Conservation (phyloP, 2,113 vertebrate genomes). For the Erythrocercus mccallii region DNA sequence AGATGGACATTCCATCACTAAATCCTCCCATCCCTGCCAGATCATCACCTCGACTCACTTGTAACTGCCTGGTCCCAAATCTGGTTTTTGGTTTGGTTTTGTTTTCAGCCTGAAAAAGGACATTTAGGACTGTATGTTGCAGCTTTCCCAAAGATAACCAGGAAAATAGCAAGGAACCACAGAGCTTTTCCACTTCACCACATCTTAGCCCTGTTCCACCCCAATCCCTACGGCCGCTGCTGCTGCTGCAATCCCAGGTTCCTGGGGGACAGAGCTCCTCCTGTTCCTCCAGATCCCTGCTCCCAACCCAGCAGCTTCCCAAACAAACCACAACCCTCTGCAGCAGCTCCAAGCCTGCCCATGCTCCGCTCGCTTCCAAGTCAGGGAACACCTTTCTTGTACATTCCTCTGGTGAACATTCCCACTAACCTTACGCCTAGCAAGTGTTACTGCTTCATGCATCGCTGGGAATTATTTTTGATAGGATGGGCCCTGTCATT, state of each 20-base stretch:
- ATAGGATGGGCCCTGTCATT: constrained; percentile 48
- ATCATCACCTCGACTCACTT: neutral
- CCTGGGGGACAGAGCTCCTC: neutral
- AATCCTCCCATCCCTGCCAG: neutral
- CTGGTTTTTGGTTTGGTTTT: neutral
- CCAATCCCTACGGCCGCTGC: neutral
- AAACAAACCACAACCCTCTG: neutral
- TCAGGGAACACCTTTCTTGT: constrained; percentile 24
- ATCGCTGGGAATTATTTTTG: neutral
- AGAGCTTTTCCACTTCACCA: neutral
- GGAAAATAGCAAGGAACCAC: constrained; percentile 31
- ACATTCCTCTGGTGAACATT: neutral
- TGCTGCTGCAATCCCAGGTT: neutral
- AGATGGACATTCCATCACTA: neutral
- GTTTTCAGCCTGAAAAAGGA: neutral
- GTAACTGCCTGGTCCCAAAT: constrained; percentile 2
- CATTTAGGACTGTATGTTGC: neutral
- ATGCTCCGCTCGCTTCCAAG: neutral
- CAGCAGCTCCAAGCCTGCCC: neutral
- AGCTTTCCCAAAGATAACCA: constrained; percentile 58
- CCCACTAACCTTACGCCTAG: neutral
- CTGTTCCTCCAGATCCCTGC: neutral
- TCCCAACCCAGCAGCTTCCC: neutral
- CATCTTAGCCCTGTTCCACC: neutral
- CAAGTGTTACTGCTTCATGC: constrained; percentile 25